Conservation (phyloP, 1,140 invertebrate genomes). For the Leptonema lineaticorne region DNA sequence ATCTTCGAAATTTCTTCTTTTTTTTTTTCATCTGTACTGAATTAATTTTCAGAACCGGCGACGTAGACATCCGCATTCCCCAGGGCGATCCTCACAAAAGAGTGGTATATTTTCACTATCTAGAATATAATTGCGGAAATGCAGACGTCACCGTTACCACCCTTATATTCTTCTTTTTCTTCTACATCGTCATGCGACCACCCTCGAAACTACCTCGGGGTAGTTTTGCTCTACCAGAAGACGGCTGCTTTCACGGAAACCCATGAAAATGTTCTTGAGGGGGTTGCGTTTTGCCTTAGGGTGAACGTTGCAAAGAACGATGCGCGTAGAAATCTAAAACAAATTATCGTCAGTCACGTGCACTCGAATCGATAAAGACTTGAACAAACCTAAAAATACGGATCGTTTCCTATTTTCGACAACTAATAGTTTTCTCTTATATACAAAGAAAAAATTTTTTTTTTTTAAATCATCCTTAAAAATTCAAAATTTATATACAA, state of each 20-base stretch:
- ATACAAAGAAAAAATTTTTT: no score
- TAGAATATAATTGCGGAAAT: slow-evolving; percentile 40
- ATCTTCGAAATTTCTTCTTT: not conserved
- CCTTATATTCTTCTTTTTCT: no score
- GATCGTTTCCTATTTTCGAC: no score
- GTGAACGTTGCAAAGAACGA: not conserved
- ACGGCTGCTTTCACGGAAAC: no score
- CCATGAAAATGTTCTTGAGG: not conserved
- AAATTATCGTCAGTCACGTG: slow-evolving; percentile 27
- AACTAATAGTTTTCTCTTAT: no score
- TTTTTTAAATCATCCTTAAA: no score
- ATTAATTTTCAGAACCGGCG: not conserved
- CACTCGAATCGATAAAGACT: slow-evolving; percentile 4
- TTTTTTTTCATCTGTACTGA: not conserved
- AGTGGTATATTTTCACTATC: slow-evolving; percentile 34
- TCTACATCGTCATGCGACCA: no score
- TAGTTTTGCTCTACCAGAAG: no score
- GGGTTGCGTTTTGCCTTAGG: not conserved
- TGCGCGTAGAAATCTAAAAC: slow-evolving; percentile 14
- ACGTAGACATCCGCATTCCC: slow-evolving; percentile 18
- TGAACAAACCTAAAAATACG: no score
- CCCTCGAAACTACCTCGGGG: no score
- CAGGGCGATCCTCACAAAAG: slow-evolving; percentile 29
- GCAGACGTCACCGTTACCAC: slow-evolving; percentile 39
- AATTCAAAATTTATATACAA: no score